Evolutionary conservation across 2,888 invertebrate species (phyloP), one percentile per base, ranked within the genome.

Genomic region (Synanthedon tipuliformis): DNA sequence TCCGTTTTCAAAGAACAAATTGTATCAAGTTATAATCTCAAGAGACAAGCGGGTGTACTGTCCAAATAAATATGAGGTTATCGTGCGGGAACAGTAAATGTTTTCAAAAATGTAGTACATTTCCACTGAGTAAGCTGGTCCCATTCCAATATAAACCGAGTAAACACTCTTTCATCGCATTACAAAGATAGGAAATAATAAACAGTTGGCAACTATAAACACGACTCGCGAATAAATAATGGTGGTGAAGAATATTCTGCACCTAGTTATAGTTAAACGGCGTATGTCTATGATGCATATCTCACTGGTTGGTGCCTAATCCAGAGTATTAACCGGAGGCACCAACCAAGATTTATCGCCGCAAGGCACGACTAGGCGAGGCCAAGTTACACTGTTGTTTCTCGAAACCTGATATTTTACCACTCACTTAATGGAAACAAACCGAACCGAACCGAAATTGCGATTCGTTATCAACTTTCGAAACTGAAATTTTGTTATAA

Each of bases 341-440:
- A 68, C 61, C 70, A 68, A 71, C 69, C 73, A 62, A 65, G 74
- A 80, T 81, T 80, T 80, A 81, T 79, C 66, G 73, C 69, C 64
- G 58, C 60, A 52, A 59, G 65, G 64, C 70, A 65, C 68, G 66
- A 61, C 69, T 65, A 68, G 73, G 69, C 70, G 66, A 66, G 64
- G 68, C 68, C 59, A 58, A 60, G 64, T 69, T 69, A 71, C 73
- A 73, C 65, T 71, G 71, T 67, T 69, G 64, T 69, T 65, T 61
- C 60, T 64, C 59, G 70, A 63, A 71, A 65, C 60, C 65, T 40
- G 68, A 71, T 71, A 73, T 64, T 67, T 67, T 60, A 61, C 62
- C 61, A 64, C 65, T 62, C 51, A 52, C 54, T 55, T 60, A 61
- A 61, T 57, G 59, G 56, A 57, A 60, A 56, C 55, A 55, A 53